phyloP scores from a whole-genome alignment of 2,797 vertebrate genomes.

The Bradypodion pumilum region DNA sequence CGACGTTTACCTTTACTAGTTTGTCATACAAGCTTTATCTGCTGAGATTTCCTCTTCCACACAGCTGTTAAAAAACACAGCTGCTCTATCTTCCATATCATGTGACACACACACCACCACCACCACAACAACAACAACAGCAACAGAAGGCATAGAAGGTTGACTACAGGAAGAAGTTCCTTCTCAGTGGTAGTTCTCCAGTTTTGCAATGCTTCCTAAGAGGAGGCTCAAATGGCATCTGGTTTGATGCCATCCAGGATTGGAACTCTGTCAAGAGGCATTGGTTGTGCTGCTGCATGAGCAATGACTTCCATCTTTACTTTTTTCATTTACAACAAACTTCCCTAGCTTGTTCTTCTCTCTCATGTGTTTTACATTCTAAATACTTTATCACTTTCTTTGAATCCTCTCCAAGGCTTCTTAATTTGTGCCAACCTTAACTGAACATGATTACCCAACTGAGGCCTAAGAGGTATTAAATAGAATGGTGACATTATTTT shows the following conservation, averaged over 20 bases:
- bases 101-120: too few species aligned
- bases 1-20: too few species aligned
- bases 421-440: slow-evolving; percentile 24
- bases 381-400: slow-evolving; percentile 11
- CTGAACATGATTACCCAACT: slow-evolving; percentile 14
- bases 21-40: too few species aligned
- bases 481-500: slow-evolving; percentile 22
- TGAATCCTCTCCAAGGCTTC: background rate
- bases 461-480: background rate
- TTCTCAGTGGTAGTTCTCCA: background rate
- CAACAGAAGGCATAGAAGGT: background rate
- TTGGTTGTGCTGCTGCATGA: background rate
- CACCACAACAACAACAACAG: too few species aligned
- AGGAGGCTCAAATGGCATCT: background rate
- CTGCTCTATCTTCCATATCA: too few species aligned
- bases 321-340: background rate
- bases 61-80: too few species aligned
- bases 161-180: background rate
- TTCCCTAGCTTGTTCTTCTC: background rate
- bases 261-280: background rate
- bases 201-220: background rate
- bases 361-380: background rate
- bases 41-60: too few species aligned
- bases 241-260: background rate
- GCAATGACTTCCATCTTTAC: background rate